Percentiles rank a stretch among this genome's conserved stretches.
phyloP scores from a whole-genome alignment of 1,140 invertebrate genomes.

The Drosophila insularis region DNA sequence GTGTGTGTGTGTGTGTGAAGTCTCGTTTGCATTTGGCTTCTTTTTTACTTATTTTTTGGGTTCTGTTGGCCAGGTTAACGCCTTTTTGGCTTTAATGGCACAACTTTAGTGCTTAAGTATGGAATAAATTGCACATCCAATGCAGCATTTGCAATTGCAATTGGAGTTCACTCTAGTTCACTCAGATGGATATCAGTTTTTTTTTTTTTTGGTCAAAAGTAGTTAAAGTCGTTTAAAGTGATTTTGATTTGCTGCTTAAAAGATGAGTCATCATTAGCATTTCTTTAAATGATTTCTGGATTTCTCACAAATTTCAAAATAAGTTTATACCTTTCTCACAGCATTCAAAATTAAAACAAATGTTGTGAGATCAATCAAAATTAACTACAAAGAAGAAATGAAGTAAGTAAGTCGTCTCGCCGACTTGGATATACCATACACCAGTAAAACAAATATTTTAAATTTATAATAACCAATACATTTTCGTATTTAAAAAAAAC shows the following conservation, averaged over 20 bases:
- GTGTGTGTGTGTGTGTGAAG: neutral
- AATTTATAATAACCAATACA: no score
- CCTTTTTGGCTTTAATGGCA: conserved; percentile 74
- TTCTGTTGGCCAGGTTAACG: conserved; percentile 55
- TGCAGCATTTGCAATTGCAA: conserved; percentile 45
- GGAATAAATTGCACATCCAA: conserved; percentile 69
- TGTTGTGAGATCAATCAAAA: conserved; percentile 67
- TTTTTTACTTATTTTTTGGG: neutral
- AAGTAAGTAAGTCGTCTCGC: no score
- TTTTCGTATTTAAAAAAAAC: no score
- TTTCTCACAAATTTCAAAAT: conserved; percentile 11
- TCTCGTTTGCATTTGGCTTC: conserved; percentile 6
- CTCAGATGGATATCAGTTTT: conserved; percentile 61
- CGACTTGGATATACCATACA: no score
- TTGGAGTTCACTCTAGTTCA: conserved; percentile 32
- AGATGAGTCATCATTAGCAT: neutral
- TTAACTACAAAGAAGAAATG: conserved; percentile 32
- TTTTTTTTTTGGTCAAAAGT: conserved; percentile 9
- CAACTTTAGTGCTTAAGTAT: conserved; percentile 77
- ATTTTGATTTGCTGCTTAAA: neutral
- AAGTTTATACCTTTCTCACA: conserved; percentile 37
- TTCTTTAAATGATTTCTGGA: neutral
- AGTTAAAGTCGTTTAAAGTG: neutral
- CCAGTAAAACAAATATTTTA: no score
- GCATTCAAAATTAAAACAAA: conserved; percentile 25